phyloP scores from a whole-genome alignment of 2,797 vertebrate species.

The Enoplosus armatus region DNA sequence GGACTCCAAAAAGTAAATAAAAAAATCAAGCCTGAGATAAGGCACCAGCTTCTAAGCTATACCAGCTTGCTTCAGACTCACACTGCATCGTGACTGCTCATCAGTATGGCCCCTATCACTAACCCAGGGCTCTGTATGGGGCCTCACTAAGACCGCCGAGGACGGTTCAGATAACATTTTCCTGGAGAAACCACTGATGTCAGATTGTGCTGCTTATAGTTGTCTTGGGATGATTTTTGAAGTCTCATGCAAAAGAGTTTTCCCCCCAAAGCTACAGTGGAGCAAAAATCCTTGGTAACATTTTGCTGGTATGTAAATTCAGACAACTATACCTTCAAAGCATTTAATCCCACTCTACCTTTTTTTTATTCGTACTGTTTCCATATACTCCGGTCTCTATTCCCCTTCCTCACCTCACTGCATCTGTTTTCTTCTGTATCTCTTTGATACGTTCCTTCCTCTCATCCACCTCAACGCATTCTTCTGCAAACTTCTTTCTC shows the following conservation, averaged over 20 bases:
- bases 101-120: slow-evolving; percentile 64
- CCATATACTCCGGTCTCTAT: slow-evolving; percentile 39
- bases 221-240: slow-evolving; percentile 60
- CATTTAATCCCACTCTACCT: slow-evolving; percentile 60
- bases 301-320: slow-evolving; percentile 67
- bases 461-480: slow-evolving; percentile 57
- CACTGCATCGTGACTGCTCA: slow-evolving; percentile 61
- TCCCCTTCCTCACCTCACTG: slow-evolving; percentile 24
- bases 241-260: slow-evolving; percentile 48
- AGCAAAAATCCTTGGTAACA: slow-evolving; percentile 59
- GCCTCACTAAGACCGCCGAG: slow-evolving; percentile 48
- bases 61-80: slow-evolving; percentile 62
- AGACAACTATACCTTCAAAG: slow-evolving; percentile 66
- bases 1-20: slow-evolving; percentile 76
- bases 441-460: slow-evolving; percentile 49
- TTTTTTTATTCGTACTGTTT: slow-evolving; percentile 46
- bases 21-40: slow-evolving; percentile 75
- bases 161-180: slow-evolving; percentile 64
- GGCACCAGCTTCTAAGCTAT: slow-evolving; percentile 58
- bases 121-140: slow-evolving; percentile 55
- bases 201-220: slow-evolving; percentile 58
- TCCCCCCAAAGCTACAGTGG: slow-evolving; percentile 37
- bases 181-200: slow-evolving; percentile 64
- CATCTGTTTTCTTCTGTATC: slow-evolving; percentile 55
- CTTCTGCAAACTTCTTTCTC: slow-evolving; percentile 50